Evolutionary conservation across 2,797 vertebrate genomes (phyloP), one percentile per base, ranked within the genome.

Genomic region (Graptemys geographica): DNA sequence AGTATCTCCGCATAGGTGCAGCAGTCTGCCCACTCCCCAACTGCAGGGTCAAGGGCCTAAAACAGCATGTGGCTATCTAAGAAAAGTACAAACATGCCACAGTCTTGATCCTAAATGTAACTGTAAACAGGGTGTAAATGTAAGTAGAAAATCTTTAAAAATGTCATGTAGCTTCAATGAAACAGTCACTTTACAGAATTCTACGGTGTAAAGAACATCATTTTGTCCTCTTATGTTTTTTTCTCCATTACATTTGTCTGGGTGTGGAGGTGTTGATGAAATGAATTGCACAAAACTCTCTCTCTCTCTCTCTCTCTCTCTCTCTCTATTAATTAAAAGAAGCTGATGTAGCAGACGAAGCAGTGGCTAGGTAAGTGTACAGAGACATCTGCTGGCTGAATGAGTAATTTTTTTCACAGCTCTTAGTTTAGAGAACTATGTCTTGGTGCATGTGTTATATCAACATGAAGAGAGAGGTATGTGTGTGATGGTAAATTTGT

Each of bases 341-440:
- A 33, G 41, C 41, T 31, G 10, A 33, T 47, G 2, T 18, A 23
- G 11, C 6, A 28, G 21, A 11, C 9, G 19, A 33, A 16, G 56
- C 37, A 28, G 12, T 44, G 25, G 28, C 59, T 84, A 11, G 12
- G 23, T 47, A 47, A 47, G 76, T 19, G 2, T 37, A n/a, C 47
- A 80, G 92, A 84, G 92, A 55, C 88, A 81, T 41, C 92, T 87
- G 33, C 74, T 90, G 88, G 84, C 41, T 52, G 80, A 19, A 31
- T 3, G 2, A 5, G 5, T 28, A 41, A 15, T 47, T 57, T 4
- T 15, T 76, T 55, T 44, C 37, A 31, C 37, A 12, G 23, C 16
- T 19, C 55, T 47, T 15, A 76, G n/a, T 76, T 47, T 27, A 25
- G 5, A 56, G 25, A 31, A 10, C 62, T 69, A 31, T 15, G 18